Evolutionary conservation across 2,797 vertebrate species (phyloP).

Genomic region (Australoheros facetus): DNA sequence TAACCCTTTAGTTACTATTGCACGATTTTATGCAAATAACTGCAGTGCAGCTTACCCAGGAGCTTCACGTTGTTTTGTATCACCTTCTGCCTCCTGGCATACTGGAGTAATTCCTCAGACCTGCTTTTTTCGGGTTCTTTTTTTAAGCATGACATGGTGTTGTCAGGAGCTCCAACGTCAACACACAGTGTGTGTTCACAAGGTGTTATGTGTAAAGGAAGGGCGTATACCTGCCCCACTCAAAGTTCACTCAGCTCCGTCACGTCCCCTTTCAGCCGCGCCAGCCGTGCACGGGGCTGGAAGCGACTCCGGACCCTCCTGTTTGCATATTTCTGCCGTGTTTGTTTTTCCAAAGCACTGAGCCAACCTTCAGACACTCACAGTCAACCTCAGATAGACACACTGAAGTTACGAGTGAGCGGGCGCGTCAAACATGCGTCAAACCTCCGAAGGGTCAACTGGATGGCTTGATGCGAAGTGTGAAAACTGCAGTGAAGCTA

Average conservation of each 20-base stretch:
- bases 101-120: conserved; percentile 63
- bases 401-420: too few species aligned
- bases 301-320: not conserved
- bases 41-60: conserved; percentile 70
- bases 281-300: not conserved
- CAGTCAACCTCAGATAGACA: too few species aligned
- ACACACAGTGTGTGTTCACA: not conserved
- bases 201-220: not conserved
- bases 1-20: not conserved
- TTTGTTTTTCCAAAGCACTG: not conserved
- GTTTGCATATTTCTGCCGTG: not conserved
- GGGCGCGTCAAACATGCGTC: too few species aligned
- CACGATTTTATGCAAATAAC: not conserved
- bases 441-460: too few species aligned
- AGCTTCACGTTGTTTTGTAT: conserved; percentile 59
- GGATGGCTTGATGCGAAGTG: too few species aligned
- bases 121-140: conserved; percentile 50
- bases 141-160: conserved; percentile 72
- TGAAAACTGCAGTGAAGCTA: too few species aligned
- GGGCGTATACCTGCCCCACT: conserved; percentile 67
- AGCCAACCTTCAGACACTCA: not conserved
- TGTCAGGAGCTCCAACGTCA: not conserved
- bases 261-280: conserved; percentile 2
- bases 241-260: conserved; percentile 63
- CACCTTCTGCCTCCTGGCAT: conserved; percentile 38